Evolutionary conservation across 2,888 invertebrate species (phyloP).

Genomic region (Calameuta pallipes): DNA sequence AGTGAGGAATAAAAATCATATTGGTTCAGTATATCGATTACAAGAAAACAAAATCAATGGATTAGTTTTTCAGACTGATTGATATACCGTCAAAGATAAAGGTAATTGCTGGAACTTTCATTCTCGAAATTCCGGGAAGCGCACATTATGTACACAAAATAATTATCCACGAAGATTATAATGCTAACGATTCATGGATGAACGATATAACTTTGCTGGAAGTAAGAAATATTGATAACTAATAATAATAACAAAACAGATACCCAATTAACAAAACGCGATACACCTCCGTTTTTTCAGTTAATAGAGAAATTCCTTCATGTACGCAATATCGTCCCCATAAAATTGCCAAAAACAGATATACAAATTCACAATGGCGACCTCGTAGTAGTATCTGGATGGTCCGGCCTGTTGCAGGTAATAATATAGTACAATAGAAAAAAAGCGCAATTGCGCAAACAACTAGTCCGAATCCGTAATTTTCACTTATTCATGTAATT

Average conservation of each 20-base stretch:
- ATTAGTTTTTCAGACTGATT: neutral
- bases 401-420: slow-evolving; percentile 34
- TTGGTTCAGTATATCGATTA: neutral
- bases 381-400: slow-evolving; percentile 20
- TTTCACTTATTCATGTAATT: too few relatives aligned
- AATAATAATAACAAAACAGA: neutral
- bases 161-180: slow-evolving; percentile 20
- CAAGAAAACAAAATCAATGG: too few relatives aligned
- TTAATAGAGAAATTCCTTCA: neutral
- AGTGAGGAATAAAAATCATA: neutral
- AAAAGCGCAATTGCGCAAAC: too few relatives aligned
- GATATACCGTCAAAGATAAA: neutral
- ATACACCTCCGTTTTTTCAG: neutral
- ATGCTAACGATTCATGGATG: slow-evolving; percentile 20
- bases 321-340: slow-evolving; percentile 55
- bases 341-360: slow-evolving; percentile 62
- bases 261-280: neutral
- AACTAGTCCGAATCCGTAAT: too few relatives aligned
- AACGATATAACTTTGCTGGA: slow-evolving; percentile 28
- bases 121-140: slow-evolving; percentile 3
- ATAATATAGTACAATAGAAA: slow-evolving; percentile 12
- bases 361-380: slow-evolving; percentile 9
- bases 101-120: slow-evolving; percentile 15
- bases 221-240: slow-evolving; percentile 4
- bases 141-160: slow-evolving; percentile 14